These are phyloP conservation scores for Leguminivora glycinivorella DNA, from an alignment of 1,140 invertebrate species.

Conservation along the genomic window DNA sequence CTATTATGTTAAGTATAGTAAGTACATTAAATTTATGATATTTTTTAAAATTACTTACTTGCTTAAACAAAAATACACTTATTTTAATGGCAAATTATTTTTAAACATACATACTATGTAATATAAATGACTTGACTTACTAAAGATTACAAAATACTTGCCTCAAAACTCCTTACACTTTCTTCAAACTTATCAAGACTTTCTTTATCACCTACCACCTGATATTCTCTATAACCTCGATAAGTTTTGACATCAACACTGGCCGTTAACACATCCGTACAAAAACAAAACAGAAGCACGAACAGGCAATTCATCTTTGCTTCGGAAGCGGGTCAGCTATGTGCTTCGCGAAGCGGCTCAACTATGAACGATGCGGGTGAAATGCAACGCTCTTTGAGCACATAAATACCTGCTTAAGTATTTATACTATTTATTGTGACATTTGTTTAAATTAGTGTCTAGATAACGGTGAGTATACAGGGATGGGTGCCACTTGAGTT, in stretches of 20 bases:
- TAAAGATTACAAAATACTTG: conserved; percentile 45
- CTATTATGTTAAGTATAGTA: too few relatives aligned
- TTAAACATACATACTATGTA: too few relatives aligned
- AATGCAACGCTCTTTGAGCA: background rate
- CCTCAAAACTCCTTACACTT: conserved; percentile 41
- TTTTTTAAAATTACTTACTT: too few relatives aligned
- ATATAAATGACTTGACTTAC: too few relatives aligned
- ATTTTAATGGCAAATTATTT: too few relatives aligned
- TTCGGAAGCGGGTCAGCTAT: background rate
- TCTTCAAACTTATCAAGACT: conserved; percentile 32
- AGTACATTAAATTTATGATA: too few relatives aligned
- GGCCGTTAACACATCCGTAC: conserved; percentile 30
- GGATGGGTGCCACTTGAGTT: background rate
- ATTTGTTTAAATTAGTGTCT: background rate
- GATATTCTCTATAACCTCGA: conserved; percentile 48
- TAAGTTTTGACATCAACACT: conserved; percentile 41
- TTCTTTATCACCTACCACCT: conserved; percentile 36
- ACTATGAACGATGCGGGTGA: background rate
- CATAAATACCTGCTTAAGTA: background rate
- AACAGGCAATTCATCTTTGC: background rate
- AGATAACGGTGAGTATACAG: background rate
- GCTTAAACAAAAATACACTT: too few relatives aligned
- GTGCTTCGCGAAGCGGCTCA: conserved; percentile 1
- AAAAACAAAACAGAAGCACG: background rate
- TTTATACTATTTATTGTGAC: background rate